Evolutionary conservation across 1,140 invertebrate genomes (phyloP), one percentile per base, ranked within the genome.

Genomic region (Nasonia vitripennis): DNA sequence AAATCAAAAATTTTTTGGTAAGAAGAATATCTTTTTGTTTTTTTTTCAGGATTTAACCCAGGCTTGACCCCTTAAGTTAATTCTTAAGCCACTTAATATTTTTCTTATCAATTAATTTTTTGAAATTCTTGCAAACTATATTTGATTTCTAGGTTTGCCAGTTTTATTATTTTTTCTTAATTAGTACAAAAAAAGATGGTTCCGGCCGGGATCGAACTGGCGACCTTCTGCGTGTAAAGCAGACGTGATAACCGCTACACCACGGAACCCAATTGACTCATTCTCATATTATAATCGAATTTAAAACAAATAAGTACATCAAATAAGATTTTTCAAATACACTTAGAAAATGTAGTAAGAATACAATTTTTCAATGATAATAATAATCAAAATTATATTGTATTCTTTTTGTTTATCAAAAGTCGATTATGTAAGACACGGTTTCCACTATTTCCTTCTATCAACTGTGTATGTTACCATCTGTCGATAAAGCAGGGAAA

Each of bases 191-290:
- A 82, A 90, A 90, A 90, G 89, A 87, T 96, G 95, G 95, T 95
- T 95, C 95, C 95, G 95, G 95, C 96, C 95, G 95, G 96, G 95
- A 95, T 96, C 95, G 95, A 96, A 96, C 96, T 95, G 95, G 96
- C 95, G 96, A 95, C 95, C 95, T 96, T 96, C 95, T 96, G 96
- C 96, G 96, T 96, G 96, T 96, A 95, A 95, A 95, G 90, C 90
- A 91, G 90, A 91, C 89, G 90, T 90, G 90, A 90, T 90, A 90
- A 91, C 89, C 90, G 89, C 89, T 91, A 90, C 89, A 91, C 89
- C 87, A 91, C 90, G 89, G 87, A 90, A 91, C 90, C 90, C 9
- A 75, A 27, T 74, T 34, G 20, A 37, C 55, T 12, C 4, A 20
- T 5, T 4, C 9, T 2, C 45, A 67, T 31, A 3, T 78, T 78